Conservation (phyloP, 2,888 invertebrate genomes). For the Parthenolecanium corni region DNA sequence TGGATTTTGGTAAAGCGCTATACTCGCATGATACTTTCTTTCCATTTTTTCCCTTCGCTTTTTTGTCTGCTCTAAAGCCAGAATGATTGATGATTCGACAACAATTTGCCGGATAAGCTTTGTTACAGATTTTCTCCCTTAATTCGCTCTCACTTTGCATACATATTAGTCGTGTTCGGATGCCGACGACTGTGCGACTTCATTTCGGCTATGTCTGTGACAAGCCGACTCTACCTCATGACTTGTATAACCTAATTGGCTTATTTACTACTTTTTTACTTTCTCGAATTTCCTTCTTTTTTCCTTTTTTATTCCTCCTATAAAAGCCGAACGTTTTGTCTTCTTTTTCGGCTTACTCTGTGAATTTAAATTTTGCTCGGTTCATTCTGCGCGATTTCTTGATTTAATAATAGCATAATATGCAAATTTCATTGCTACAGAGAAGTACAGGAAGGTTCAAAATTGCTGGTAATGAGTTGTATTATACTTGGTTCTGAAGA, state of each 20-base stretch:
- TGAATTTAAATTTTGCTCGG: too few relatives aligned
- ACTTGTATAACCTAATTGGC: slow-evolving; percentile 24
- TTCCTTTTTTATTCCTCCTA: too few relatives aligned
- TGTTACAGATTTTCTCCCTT: slow-evolving; percentile 29
- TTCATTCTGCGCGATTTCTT: too few relatives aligned
- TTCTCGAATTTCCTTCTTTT: too few relatives aligned
- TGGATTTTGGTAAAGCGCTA: slow-evolving; percentile 23
- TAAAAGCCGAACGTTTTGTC: neutral
- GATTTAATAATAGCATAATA: too few relatives aligned
- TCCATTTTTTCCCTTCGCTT: neutral
- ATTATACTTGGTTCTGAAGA: too few relatives aligned
- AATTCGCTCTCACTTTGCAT: slow-evolving; percentile 28
- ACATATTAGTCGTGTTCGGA: slow-evolving; percentile 17
- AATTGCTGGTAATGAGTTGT: too few relatives aligned
- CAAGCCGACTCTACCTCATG: neutral
- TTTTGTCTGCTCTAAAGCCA: slow-evolving; percentile 1
- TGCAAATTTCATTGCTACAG: too few relatives aligned
- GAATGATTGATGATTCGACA: slow-evolving; percentile 29
- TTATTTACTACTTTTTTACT: slow-evolving; percentile 23
- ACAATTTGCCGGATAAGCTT: slow-evolving; percentile 28
- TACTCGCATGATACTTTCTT: neutral
- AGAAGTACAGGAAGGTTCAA: too few relatives aligned
- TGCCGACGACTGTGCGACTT: slow-evolving; percentile 1
- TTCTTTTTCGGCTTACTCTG: neutral
- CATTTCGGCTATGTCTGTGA: slow-evolving; percentile 15